Evolutionary conservation across 2,113 vertebrate species (phyloP).

Genomic region (Vulpes vulpes): DNA sequence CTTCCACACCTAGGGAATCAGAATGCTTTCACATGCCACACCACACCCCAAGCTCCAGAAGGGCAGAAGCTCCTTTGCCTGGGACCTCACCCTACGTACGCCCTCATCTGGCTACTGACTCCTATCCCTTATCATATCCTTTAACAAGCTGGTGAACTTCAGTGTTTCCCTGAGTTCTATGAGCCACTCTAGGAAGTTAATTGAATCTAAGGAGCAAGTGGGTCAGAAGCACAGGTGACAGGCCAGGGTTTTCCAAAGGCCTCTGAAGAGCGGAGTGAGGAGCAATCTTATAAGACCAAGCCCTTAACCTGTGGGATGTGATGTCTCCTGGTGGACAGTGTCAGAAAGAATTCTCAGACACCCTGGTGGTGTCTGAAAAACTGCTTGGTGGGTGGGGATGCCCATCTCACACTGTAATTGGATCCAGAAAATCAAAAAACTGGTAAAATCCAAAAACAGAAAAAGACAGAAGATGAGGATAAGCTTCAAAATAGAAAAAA

Average conservation of each 20-base stretch:
- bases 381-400: neutral
- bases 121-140: neutral
- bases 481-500: neutral
- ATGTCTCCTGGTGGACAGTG: neutral
- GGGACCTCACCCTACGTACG: neutral
- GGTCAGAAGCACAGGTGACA: neutral
- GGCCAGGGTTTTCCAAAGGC: neutral
- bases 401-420: neutral
- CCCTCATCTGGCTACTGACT: neutral
- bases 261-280: neutral
- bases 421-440: neutral
- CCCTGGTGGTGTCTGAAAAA: neutral
- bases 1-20: neutral
- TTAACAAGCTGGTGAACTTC: neutral
- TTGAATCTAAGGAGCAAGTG: accelerated
- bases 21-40: neutral
- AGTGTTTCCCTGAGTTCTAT: neutral
- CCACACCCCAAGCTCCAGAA: neutral
- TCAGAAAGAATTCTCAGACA: neutral
- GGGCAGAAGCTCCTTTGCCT: neutral
- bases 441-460: neutral
- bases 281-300: neutral
- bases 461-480: neutral
- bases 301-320: neutral
- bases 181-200: neutral